Evolutionary conservation across 1,140 invertebrate genomes (phyloP).

Genomic region (Cryptotermes secundus): DNA sequence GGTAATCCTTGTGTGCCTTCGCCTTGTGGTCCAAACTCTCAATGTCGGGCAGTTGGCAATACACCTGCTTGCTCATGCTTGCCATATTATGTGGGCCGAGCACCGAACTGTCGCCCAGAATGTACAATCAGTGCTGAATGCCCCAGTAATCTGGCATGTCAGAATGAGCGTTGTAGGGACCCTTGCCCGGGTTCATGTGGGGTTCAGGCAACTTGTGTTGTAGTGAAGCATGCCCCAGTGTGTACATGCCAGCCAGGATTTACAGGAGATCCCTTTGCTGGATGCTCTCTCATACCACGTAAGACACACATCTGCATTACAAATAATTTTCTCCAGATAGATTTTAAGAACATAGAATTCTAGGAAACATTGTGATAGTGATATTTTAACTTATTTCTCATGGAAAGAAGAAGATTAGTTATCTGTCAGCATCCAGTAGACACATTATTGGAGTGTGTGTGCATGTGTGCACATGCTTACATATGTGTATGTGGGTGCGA

Average conservation of each 20-base stretch:
- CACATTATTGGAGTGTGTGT: too few species aligned
- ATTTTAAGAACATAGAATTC: background rate
- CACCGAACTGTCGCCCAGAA: slow-evolving; percentile 76
- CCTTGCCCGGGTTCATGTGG: slow-evolving; percentile 80
- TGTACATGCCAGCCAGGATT: slow-evolving; percentile 45
- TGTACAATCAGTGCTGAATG: slow-evolving; percentile 76
- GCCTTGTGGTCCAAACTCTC: slow-evolving; percentile 78
- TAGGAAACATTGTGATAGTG: background rate
- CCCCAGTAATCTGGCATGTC: slow-evolving; percentile 68
- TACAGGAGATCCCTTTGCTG: slow-evolving; percentile 47
- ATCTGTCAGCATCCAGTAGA: too few species aligned
- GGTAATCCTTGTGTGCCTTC: slow-evolving; percentile 70
- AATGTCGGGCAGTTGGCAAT: slow-evolving; percentile 67
- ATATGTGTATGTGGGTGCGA: too few species aligned
- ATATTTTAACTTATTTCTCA: background rate
- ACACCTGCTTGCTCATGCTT: slow-evolving; percentile 74
- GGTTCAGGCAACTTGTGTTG: slow-evolving; percentile 61
- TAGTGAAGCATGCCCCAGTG: slow-evolving; percentile 41
- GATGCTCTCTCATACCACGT: slow-evolving; percentile 47
- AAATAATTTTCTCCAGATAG: background rate
- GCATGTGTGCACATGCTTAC: too few species aligned
- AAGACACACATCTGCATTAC: slow-evolving; percentile 36
- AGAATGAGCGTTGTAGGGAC: slow-evolving; percentile 71
- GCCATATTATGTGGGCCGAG: slow-evolving; percentile 68
- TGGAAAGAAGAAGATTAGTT: too few species aligned